Evolutionary conservation across 1,140 invertebrate genomes (phyloP), one percentile per base, ranked within the genome.

Genomic region (Lerema accius): DNA sequence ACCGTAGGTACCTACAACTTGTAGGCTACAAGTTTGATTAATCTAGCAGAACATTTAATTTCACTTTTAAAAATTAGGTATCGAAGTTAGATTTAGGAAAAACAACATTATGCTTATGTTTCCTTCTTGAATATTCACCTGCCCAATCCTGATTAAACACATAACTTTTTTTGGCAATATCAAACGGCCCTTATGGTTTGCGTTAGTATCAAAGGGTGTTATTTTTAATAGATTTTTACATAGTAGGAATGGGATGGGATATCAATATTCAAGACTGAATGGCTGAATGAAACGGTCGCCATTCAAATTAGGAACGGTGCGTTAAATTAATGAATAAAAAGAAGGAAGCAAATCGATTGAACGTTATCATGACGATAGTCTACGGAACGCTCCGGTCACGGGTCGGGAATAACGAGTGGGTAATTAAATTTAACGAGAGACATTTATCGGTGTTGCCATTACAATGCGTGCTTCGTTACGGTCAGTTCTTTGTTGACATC

Each of bases 341-440:
- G 59, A 66, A 46, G 53, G 59, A 66, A 65, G 53, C 53, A 45
- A 45, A 56, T 56, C 53, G 53, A 56, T 56, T 23, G 19, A 6
- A 3, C 10, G 39, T 60, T 55, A 65, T 65, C 63, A 61, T 56
- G 56, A 66, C 66, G 40, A 28, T 56, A 11, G 53, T n/a, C n/a
- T n/a, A 55, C 42, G 55, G 51, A 48, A 53, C 16, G 61, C 49
- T 39, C 51, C 63, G 71, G 69, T 72, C 67, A 73, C 55, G 63
- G 65, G 62, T 64, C 60, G 23, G 43, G 49, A 76, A 66, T 72
- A 78, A 81, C 72, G 53, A 62, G 62, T 73, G 72, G 72, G 73
- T 82, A 82, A 84, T 84, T 82, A 76, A 80, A 80, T 82, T 81
- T 75, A 82, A 84, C 73, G 74, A 40, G 15, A 59, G 40, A 65